Base-by-base conservation (phyloP, 2,888 invertebrate genomes). In the Amiota mariae region DNA sequence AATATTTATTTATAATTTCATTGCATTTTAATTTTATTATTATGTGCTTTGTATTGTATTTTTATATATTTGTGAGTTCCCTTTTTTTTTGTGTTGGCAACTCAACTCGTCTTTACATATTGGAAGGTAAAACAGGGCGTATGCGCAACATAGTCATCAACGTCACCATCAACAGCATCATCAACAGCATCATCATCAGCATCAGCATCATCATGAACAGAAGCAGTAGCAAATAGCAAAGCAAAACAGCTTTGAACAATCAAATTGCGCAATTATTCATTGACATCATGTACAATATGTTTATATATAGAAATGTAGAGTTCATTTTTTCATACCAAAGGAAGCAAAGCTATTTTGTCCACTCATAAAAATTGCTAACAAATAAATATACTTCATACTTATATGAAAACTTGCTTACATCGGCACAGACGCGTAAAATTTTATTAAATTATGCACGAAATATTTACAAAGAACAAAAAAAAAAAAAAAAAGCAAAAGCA, bases 61-160 rank as follows among this genome's bases (percentile, higher is more conserved):
- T 66, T 49, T 15, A 11, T 18, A 15, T 13, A 36, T 51, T 54
- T 49, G 2, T 36, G 4, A 36, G 15, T 67, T 67, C 15, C 20
- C 11, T 20, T 67, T 12, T 49, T 20, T 67, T 54, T 72, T 73
- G 61, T 70, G 67, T 77, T 47, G 15, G 15, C 72, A 72, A 72
- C 36, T 15, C n/a, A n/a, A 2, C 24, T 24, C 3, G 24, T 24
- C 24, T 24, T 24, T 24, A 2, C 24, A 24, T 24, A 24, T 24
- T 24, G 63, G 54, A 15, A 36, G 71, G 72, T 49, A 72, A 73
- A 72, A 77, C 72, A 76, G 64, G 78, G 76, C 81, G 80, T 79
- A 81, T 81, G 78, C 77, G 82, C 75, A 77, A 82, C 78, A 54
- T 76, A 70, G 71, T 46, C 59, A 20, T 15, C 18, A 20, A 15